A percentile compares a stretch with the other conserved stretches of the same genome.
Evolutionary conservation across 2,113 vertebrate species (phyloP).

Genomic region (Hippocampus barbouri): DNA sequence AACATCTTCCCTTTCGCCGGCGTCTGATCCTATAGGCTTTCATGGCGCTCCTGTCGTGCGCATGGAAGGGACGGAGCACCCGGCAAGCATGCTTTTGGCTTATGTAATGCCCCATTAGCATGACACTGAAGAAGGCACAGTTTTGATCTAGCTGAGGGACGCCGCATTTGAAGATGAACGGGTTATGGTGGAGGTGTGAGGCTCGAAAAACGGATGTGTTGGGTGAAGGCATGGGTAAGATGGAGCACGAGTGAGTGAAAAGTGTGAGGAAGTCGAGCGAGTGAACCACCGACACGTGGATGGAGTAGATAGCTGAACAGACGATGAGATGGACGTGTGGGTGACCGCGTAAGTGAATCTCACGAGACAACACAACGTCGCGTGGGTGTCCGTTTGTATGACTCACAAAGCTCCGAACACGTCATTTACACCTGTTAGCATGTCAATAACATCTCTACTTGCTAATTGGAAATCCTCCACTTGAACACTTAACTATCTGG

Average conservation of each 20-base stretch:
- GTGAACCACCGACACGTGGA: not conserved
- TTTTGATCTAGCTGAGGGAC: slow-evolving; percentile 5
- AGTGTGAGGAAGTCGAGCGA: not conserved
- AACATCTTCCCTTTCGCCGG: slow-evolving; percentile 61
- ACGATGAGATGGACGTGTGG: not conserved
- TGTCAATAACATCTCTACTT: slow-evolving; percentile 53
- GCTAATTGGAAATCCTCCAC: not conserved
- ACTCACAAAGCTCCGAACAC: slow-evolving; percentile 32
- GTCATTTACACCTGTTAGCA: slow-evolving; percentile 64
- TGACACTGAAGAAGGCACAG: not conserved
- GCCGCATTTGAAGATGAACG: not conserved
- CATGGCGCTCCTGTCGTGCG: slow-evolving; percentile 56
- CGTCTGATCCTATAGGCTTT: slow-evolving; percentile 70
- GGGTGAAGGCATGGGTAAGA: not conserved
- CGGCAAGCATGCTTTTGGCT: slow-evolving; percentile 5
- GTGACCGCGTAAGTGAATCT: not conserved
- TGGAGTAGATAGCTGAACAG: not conserved
- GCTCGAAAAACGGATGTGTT: not conserved
- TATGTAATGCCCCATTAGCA: slow-evolving; percentile 18
- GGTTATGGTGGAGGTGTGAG: not conserved
- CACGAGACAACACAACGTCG: not conserved
- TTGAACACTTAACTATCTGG: not conserved
- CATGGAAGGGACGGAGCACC: slow-evolving; percentile 50
- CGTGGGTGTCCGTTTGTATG: slow-evolving; percentile 57
- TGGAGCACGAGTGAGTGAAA: not conserved